Evolutionary conservation across 2,113 vertebrate species (phyloP), one percentile per base, ranked within the genome.

Genomic region (Tupaia tana): DNA sequence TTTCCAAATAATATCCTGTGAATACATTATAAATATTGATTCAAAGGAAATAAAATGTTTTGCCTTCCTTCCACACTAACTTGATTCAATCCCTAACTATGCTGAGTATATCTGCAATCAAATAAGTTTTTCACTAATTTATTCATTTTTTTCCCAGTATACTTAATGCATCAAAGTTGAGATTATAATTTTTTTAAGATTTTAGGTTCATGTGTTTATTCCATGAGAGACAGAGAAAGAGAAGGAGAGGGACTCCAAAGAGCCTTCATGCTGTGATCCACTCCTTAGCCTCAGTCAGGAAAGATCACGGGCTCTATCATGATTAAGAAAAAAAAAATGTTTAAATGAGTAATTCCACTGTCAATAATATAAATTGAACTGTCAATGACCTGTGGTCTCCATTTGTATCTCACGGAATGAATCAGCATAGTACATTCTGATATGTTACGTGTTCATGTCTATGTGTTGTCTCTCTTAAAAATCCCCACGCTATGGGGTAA

Each of bases 1-100:
- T 64, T 52, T n/a, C 85, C 87, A 52, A 95, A 54, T 73, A 88
- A 67, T 75, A 84, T 89, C 22, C 14, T 86, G 18, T 54, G 64
- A 74, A 54, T 91, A 93, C 86, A 69, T 89, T 89, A 84, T 86
- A 87, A 91, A 77, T 61, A 59, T 29, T 92, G 16, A 15, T 64
- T 61, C 82, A 13, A 94, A 86, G 10, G 8, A 79, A 88, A 90
- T 69, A 86, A 90, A 91, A 86, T 16, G 64, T 6, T 61, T 69
- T 0, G 61, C 31, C 8, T 90, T 18, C 14, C 2, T 83, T 81
- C 20, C 34, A 78, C 52, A 78, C 4, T 52, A 95, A 52, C 11
- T 79, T 1, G 78, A n/a, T 86, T 91, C 7, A 71, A 52, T 43
- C 10, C 8, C 9, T 63, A 79, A 7, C 3, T 86, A 67, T 64